Percentiles rank a stretch among this genome's conserved stretches.
Evolutionary conservation across 2,888 invertebrate genomes (phyloP).

Genomic region (Taenaris catops): DNA sequence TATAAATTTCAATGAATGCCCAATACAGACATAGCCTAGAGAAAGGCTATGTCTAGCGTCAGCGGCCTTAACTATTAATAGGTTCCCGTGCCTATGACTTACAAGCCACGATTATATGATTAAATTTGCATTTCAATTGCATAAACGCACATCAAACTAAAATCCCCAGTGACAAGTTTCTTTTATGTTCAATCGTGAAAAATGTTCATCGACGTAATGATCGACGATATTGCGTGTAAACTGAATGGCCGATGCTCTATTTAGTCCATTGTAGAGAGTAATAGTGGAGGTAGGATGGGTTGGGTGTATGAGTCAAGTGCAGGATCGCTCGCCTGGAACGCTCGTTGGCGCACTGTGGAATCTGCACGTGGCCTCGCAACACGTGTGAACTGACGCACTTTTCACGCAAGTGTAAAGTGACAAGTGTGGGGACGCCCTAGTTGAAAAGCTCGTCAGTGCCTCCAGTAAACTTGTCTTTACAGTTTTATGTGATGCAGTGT

Average conservation of each 20-base stretch:
- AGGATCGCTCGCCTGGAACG: constrained; percentile 71
- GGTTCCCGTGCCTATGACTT: no score
- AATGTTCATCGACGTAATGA: not conserved
- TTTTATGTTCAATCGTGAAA: not conserved
- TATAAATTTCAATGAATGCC: not conserved
- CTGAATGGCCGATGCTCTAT: constrained; percentile 42
- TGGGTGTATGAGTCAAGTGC: constrained; percentile 68
- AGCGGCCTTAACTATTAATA: no score
- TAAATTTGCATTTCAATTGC: constrained; percentile 7
- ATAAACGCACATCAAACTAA: constrained; percentile 6
- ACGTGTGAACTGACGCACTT: constrained; percentile 43
- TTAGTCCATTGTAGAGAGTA: constrained; percentile 47
- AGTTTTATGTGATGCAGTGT: constrained; percentile 20
- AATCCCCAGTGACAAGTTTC: constrained; percentile 4
- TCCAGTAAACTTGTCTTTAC: constrained; percentile 18
- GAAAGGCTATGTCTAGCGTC: no score
- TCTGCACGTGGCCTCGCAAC: constrained; percentile 58
- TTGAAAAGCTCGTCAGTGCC: constrained; percentile 7
- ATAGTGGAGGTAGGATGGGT: constrained; percentile 49
- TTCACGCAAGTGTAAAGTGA: constrained; percentile 14
- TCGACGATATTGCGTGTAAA: constrained; percentile 26
- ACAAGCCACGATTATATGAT: constrained; percentile 1
- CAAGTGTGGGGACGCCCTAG: constrained; percentile 19
- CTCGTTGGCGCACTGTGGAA: constrained; percentile 51
- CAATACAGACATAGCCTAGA: no score